Evolutionary conservation across 2,888 invertebrate genomes (phyloP), one percentile per base, ranked within the genome.

Genomic region (Callinectes sapidus): DNA sequence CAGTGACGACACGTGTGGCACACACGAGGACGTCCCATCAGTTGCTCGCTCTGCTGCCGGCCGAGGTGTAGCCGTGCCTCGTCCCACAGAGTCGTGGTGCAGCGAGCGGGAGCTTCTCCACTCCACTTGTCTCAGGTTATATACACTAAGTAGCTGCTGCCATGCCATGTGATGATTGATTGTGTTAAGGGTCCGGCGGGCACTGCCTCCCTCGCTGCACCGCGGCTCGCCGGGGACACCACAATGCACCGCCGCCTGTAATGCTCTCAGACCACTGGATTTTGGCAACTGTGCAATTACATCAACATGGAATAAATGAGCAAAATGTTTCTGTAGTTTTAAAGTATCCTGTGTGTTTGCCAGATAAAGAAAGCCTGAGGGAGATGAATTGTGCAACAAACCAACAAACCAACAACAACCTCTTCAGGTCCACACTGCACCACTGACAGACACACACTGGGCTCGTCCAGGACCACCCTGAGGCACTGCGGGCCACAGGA

Each of bases 231-330:
- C 3, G 35, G 35, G 32, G 61, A 18, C 18, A 23, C 28, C 28
- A 77, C 28, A n/a, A 23, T 71, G 71, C 28, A 28, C n/a, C n/a
- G 23, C n/a, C 28, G 23, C n/a, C 28, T 77, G 71, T 77, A 77
- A 77, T 77, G 71, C 28, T 42, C 66, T 54, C 42, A 54, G 23
- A 77, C 13, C 81, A 90, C 32, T 85, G 48, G 61, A 61, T 90
- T 90, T 90, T 85, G 90, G 86, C 55, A 35, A 35, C 86, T 90
- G 90, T 90, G 90, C 90, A 90, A 90, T 90, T 90, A 90, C 81
- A 86, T 55, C 35, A 89, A 89, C 35, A 66, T 48, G 39, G 23
- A 55, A 35, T 90, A 81, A 86, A 81, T 32, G 16, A 81, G 16
- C 18, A 81, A 81, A 81, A 13, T 32, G 81, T 81, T 35, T n/a